phyloP scores from a whole-genome alignment of 2,797 vertebrate genomes.

The Vultur gryphus region DNA sequence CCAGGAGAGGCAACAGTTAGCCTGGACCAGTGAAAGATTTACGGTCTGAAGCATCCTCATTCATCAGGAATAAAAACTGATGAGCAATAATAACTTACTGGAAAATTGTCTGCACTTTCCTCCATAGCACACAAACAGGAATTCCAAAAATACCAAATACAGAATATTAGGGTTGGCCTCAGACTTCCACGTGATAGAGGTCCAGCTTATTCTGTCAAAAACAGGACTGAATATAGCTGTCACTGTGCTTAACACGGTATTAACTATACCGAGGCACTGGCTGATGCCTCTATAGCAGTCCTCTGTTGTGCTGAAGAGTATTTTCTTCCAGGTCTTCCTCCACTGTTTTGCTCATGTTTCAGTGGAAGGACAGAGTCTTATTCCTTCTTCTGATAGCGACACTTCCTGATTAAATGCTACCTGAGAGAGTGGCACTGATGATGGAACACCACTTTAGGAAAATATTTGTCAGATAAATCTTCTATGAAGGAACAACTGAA shows the following conservation, averaged over 20 bases:
- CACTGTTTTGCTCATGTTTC: background rate
- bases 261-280: background rate
- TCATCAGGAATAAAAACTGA: slow-evolving; percentile 40
- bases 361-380: background rate
- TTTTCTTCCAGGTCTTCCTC: background rate
- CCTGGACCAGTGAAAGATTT: slow-evolving; percentile 22
- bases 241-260: background rate
- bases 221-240: background rate
- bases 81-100: slow-evolving; percentile 28
- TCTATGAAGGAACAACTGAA: background rate
- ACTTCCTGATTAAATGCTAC: background rate
- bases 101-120: slow-evolving; percentile 26
- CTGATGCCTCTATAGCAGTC: background rate
- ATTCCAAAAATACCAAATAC: slow-evolving; percentile 25
- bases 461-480: background rate
- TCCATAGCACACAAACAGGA: slow-evolving; percentile 7
- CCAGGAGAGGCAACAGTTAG: slow-evolving; percentile 33
- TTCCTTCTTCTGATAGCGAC: background rate
- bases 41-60: slow-evolving; percentile 12
- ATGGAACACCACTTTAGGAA: background rate
- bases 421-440: background rate
- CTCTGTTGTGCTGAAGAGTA: background rate
- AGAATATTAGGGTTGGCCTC: background rate
- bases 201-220: background rate
- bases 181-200: background rate